Evolutionary conservation across 1,140 invertebrate species (phyloP), one percentile per base, ranked within the genome.

Genomic region (Caenorhabditis briggsae): DNA sequence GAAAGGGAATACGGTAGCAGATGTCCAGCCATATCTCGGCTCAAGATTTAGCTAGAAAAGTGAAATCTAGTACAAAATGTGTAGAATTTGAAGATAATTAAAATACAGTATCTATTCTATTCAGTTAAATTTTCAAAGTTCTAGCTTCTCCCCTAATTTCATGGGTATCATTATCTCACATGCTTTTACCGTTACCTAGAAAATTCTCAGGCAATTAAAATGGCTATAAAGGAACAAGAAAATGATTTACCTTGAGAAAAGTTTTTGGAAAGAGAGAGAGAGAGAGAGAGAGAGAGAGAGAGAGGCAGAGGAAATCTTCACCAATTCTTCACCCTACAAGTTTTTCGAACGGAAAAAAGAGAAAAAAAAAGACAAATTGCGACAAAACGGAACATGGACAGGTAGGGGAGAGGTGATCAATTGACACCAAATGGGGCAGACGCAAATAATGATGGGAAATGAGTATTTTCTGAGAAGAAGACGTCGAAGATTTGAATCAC

Each of bases 401-500:
- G 18, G 11, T 53, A 53, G 16, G 5, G 9, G 50, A 16, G 50
- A 5, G 50, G 50, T 12, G 41, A 78, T 50, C 46, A 50, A 78
- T 70, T 78, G 70, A 78, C 70, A 78, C 70, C 70, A 78, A 78
- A 78, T 78, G 70, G 70, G 70, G 70, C 70, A 78, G 3, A 78
- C 12, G n/a, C 50, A 20, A 61, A 61, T 61, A 61, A 61, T 61
- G 59, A 61, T 61, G 70, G 41, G 64, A 70, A 70, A 8, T n/a
- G 5, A 18, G 18, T 46, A 2, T 18, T 11, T 11, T 23, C 7
- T 64, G 25, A 70, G 70, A 50, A 23, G 7, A 46, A 33, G 16
- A 6, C 5, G 14, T 8, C 2, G 33, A n/a, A 5, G 70, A 78
- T 48, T 50, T 50, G 70, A 78, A 78, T 78, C 50, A 78, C 64